Conservation (phyloP, 2,113 vertebrate genomes). For the Hippocampus abdominalis region DNA sequence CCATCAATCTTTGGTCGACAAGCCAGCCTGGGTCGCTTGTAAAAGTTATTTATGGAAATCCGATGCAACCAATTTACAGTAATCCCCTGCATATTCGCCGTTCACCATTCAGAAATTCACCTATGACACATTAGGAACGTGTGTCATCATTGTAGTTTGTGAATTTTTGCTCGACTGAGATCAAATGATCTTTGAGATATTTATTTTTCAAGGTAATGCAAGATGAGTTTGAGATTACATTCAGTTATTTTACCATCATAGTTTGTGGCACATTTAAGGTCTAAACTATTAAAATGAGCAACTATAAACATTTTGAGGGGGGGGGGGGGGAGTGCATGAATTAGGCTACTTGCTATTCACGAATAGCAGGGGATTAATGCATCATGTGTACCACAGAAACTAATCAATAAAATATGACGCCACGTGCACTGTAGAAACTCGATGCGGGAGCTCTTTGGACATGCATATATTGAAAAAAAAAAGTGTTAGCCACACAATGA, state of each 20-base stretch:
- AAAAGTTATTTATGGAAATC: background rate
- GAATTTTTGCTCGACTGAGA: background rate
- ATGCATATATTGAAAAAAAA: background rate
- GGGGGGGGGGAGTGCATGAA: background rate
- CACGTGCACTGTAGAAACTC: background rate
- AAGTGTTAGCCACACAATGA: background rate
- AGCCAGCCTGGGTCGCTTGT: background rate
- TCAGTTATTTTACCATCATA: background rate
- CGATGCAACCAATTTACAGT: background rate
- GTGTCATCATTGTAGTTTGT: background rate
- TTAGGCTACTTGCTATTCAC: background rate
- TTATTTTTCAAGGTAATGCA: background rate
- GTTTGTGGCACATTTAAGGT: background rate
- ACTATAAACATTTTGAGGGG: too few species aligned
- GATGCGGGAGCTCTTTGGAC: background rate
- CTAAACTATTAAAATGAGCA: too few species aligned
- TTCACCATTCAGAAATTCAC: too few species aligned
- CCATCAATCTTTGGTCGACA: background rate
- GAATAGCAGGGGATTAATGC: background rate
- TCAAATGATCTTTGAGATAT: background rate
- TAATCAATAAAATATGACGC: background rate
- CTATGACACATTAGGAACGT: background rate
- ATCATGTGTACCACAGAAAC: background rate
- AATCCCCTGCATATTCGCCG: background rate
- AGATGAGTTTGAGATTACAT: background rate